Evolutionary conservation across 2,797 vertebrate species (phyloP), one percentile per base, ranked within the genome.

Genomic region (Chelon auratus): DNA sequence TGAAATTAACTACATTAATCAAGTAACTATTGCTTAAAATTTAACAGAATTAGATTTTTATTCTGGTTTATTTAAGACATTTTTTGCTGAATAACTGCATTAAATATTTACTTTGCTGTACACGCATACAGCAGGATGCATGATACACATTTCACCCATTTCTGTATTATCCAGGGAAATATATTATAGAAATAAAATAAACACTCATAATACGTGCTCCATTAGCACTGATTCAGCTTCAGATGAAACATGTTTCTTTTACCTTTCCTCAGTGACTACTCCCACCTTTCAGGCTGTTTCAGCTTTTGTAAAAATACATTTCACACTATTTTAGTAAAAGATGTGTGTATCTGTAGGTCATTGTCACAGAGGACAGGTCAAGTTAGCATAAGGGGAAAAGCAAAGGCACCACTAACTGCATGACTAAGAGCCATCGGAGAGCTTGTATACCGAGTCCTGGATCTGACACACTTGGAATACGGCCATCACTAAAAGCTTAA

Each of bases 1-100:
- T 55, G 51, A 67, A 77, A 75, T 77, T 7, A 69, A 62, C 53
- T 55, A 51, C 54, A 67, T 77, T 40, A 73, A 77, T 87, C 47
- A 72, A 61, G 50, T 62, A 42, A 47, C 36, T 71, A 9, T 33
- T 39, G 36, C 30, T 69, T 63, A 15, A 52, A 75, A 75, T 40
- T 17, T 54, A 6, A 55, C 58, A 59, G 40, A 48, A 24, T 54
- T 45, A 58, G 36, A 26, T 36, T 45, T 72, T 43, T 69, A 62
- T 68, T 69, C 43, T 78, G 40, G 45, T 78, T 78, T 57, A 70
- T 68, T 80, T 45, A 72, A 58, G 45, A 61, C n/a, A 39, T 65
- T 62, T 52, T 58, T 76, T 76, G 59, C 45, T 62, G 71, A 53
- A 33, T 67, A 59, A 75, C 52, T 54, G 48, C 36, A 63, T 69